Evolutionary conservation across 2,113 vertebrate species (phyloP).

Genomic region (Zosterops pallidus): DNA sequence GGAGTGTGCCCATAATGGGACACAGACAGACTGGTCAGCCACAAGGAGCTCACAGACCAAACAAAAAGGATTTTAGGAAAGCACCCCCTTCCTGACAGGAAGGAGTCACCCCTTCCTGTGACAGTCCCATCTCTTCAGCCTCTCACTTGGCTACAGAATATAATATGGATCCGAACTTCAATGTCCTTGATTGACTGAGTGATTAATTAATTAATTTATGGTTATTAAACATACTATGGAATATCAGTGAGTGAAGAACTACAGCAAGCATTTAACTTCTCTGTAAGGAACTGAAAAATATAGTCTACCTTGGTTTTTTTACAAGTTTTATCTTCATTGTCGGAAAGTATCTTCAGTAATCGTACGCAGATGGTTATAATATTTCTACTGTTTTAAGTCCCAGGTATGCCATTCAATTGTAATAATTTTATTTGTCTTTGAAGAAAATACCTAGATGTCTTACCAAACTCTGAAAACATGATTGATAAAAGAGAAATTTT

Average conservation of each 20-base stretch:
- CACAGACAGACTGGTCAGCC: not conserved
- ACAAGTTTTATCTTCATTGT: not conserved
- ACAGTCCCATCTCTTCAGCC: not conserved
- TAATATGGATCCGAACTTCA: not conserved
- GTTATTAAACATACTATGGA: not conserved
- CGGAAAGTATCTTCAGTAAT: not conserved
- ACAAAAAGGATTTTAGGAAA: not conserved
- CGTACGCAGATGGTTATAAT: not conserved
- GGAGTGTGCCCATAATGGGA: accelerated
- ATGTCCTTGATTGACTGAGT: not conserved
- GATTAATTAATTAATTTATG: not conserved
- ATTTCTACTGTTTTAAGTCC: not conserved
- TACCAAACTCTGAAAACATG: not conserved
- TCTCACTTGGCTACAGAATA: not conserved
- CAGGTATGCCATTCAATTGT: not conserved
- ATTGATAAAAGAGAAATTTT: not conserved
- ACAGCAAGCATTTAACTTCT: not conserved
- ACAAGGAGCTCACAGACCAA: not conserved
- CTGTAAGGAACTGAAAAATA: not conserved
- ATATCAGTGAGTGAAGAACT: not conserved
- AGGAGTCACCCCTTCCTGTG: too few relatives aligned
- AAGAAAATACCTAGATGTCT: not conserved
- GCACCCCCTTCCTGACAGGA: too few relatives aligned
- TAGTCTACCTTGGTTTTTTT: not conserved
- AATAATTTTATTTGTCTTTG: not conserved